These are phyloP conservation scores for Mus minutoides DNA, from an alignment of 2,797 vertebrate species.

Conservation along the genomic window DNA sequence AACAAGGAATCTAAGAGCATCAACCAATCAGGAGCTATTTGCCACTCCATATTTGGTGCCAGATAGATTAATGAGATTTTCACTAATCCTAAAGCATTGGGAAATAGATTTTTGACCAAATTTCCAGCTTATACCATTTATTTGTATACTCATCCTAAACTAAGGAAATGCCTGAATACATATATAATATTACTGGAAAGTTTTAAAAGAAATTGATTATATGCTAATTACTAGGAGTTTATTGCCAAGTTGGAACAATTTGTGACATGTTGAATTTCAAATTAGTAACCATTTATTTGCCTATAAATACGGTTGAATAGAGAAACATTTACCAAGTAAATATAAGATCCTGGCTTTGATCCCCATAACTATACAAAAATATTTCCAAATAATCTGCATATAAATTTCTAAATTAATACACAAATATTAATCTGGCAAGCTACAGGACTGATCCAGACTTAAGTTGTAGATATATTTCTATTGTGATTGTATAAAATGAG, in stretches of 20 bases:
- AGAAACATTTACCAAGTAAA: background rate
- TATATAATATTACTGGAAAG: background rate
- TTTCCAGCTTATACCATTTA: background rate
- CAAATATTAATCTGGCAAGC: background rate
- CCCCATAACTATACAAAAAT: background rate
- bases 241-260: background rate
- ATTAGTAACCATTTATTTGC: background rate
- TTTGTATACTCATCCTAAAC: background rate
- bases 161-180: background rate
- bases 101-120: background rate
- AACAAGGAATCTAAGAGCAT: background rate
- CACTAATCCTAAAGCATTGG: background rate
- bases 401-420: background rate
- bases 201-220: background rate
- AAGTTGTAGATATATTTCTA: background rate
- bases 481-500: background rate
- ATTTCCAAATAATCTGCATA: background rate
- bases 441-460: background rate
- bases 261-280: conserved; percentile 39
- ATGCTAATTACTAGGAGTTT: background rate
- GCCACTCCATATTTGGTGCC: background rate
- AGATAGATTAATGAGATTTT: background rate
- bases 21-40: background rate
- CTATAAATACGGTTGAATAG: background rate
- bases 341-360: background rate